Conservation (phyloP, 2,888 invertebrate genomes). For the Unio delphinus region DNA sequence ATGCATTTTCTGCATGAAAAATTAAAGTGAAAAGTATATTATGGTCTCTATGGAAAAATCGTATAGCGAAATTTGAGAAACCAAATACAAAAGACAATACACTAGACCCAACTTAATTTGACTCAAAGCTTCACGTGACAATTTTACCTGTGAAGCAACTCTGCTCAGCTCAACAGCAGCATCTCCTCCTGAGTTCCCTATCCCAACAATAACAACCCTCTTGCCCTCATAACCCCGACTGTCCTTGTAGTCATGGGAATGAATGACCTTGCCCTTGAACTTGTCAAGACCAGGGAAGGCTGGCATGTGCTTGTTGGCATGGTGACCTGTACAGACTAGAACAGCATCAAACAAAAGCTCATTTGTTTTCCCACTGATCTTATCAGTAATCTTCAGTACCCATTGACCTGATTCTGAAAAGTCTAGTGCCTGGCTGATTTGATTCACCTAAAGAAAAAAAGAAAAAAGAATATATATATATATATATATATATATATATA, state of each 20-base stretch:
- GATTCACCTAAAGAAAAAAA: conserved; percentile 26
- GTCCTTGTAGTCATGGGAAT: conserved; percentile 55
- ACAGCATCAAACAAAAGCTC: conserved; percentile 60
- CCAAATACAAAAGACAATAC: too few species aligned
- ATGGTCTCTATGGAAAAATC: too few species aligned
- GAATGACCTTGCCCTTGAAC: conserved; percentile 49
- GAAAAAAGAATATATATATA: too few species aligned
- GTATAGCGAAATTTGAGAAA: neutral
- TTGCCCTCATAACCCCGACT: conserved; percentile 56
- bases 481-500: too few species aligned
- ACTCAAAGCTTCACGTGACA: too few species aligned
- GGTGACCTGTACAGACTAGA: conserved; percentile 65
- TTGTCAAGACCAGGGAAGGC: conserved; percentile 46
- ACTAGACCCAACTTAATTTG: neutral
- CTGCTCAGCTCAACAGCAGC: conserved; percentile 69
- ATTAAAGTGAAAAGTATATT: too few species aligned
- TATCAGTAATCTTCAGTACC: conserved; percentile 56
- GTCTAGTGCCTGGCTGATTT: conserved; percentile 41
- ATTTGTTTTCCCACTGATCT: conserved; percentile 36
- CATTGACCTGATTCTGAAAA: conserved; percentile 63
- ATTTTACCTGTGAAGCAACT: conserved; percentile 59
- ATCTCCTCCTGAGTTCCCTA: conserved; percentile 73
- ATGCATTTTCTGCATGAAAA: too few species aligned
- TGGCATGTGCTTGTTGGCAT: conserved; percentile 49
- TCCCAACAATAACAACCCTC: conserved; percentile 72